A percentile compares a stretch with the other conserved stretches of the same genome.
phyloP scores from a whole-genome alignment of 2,888 invertebrate genomes.

The Marronus borbonicus region DNA sequence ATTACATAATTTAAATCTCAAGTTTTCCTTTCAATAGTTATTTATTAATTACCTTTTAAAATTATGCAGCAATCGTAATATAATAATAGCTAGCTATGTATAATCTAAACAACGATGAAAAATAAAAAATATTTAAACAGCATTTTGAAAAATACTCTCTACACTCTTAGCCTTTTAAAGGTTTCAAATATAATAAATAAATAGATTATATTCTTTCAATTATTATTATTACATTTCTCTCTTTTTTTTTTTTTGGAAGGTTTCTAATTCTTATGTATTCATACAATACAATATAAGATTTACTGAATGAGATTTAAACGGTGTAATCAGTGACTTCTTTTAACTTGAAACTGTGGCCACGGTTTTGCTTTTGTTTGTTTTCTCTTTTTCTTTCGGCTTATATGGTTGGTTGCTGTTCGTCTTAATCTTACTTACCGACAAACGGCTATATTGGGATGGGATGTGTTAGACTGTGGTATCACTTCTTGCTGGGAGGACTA shows the following conservation, averaged over 20 bases:
- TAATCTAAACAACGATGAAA: slow-evolving; percentile 46
- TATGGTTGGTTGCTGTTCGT: slow-evolving; percentile 34
- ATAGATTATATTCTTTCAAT: slow-evolving; percentile 43
- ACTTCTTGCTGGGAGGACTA: slow-evolving; percentile 69
- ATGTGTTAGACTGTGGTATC: slow-evolving; percentile 65
- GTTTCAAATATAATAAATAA: slow-evolving; percentile 47
- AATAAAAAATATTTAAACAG: slow-evolving; percentile 43
- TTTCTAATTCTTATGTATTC: slow-evolving; percentile 33
- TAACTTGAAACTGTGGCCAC: slow-evolving; percentile 36
- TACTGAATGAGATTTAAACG: slow-evolving; percentile 42
- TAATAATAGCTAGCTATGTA: slow-evolving; percentile 46
- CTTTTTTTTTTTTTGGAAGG: slow-evolving; percentile 35
- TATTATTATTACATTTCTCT: slow-evolving; percentile 46
- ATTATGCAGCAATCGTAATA: slow-evolving; percentile 44
- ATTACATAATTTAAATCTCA: slow-evolving; percentile 48
- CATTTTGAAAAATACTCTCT: slow-evolving; percentile 46
- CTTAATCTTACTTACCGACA: slow-evolving; percentile 59
- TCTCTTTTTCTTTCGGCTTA: slow-evolving; percentile 31
- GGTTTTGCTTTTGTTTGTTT: slow-evolving; percentile 39
- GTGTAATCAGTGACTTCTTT: slow-evolving; percentile 33
- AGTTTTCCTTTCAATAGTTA: slow-evolving; percentile 32
- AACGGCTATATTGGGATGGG: slow-evolving; percentile 62
- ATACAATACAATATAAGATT: slow-evolving; percentile 36
- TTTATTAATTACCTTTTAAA: slow-evolving; percentile 31
- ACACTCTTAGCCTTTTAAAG: slow-evolving; percentile 47